These are phyloP conservation scores for Leptinotarsa juncta DNA, from an alignment of 2,888 invertebrate genomes.

Conservation along the genomic window DNA sequence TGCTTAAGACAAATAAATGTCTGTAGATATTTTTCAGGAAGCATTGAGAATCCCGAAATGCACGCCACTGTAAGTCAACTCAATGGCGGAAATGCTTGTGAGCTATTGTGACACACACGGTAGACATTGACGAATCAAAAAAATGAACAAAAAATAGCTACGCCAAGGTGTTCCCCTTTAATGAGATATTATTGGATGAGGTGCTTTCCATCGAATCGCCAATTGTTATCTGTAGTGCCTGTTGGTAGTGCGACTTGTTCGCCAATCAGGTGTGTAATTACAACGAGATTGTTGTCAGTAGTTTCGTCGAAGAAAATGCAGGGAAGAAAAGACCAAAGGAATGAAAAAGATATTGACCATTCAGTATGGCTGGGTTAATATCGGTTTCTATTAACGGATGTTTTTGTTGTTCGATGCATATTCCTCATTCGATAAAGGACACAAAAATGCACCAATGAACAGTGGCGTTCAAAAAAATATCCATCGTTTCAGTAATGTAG, in stretches of 20 bases:
- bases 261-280: slow-evolving; percentile 25
- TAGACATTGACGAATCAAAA: neutral
- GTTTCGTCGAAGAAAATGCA: slow-evolving; percentile 19
- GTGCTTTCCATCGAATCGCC: slow-evolving; percentile 1
- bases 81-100: neutral
- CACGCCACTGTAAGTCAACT: neutral
- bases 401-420: neutral
- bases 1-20: too few species aligned
- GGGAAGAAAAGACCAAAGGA: slow-evolving; percentile 21
- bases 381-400: neutral
- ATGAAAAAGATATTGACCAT: slow-evolving; percentile 27
- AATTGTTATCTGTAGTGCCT: slow-evolving; percentile 20
- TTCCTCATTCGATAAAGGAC: neutral
- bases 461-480: neutral
- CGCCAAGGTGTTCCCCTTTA: slow-evolving; percentile 4
- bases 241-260: slow-evolving; percentile 10
- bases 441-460: neutral
- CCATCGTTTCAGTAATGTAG: too few species aligned
- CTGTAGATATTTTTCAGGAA: too few species aligned
- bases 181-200: slow-evolving; percentile 24
- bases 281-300: slow-evolving; percentile 19
- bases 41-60: neutral
- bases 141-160: neutral
- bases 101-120: neutral
- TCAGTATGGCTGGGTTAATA: neutral